Evolutionary conservation across 2,113 vertebrate species (phyloP).

Genomic region (Megaceryle torquata): DNA sequence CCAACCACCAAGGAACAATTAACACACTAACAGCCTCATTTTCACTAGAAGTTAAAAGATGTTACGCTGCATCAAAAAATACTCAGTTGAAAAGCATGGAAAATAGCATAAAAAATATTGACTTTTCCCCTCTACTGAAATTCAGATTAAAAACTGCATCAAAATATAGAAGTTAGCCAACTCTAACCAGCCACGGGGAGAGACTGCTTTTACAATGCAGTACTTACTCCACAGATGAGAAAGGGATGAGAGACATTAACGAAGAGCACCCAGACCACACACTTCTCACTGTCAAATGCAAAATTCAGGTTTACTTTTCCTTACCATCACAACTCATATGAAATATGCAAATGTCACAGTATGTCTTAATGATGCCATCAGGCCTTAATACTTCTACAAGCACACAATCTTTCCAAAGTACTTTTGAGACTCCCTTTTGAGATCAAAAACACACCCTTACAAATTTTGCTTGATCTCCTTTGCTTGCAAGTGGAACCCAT

Average conservation of each 20-base stretch:
- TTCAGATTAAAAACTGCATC: background rate
- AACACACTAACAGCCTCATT: conserved; percentile 51
- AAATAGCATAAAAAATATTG: conserved; percentile 40
- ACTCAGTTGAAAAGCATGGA: conserved; percentile 10
- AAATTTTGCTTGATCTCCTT: background rate
- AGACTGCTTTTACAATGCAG: background rate
- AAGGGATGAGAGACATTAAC: background rate
- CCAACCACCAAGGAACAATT: conserved; percentile 49
- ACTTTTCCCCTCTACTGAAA: conserved; percentile 21
- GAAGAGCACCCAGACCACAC: background rate
- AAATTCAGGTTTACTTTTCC: background rate
- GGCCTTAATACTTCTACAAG: background rate
- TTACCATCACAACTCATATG: background rate
- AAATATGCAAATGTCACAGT: background rate
- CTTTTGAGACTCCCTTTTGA: background rate
- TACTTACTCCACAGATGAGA: background rate
- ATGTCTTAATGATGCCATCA: background rate
- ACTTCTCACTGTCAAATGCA: background rate
- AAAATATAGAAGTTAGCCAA: background rate
- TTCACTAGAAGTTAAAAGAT: conserved; percentile 53
- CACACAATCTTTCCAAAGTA: background rate
- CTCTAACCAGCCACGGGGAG: background rate
- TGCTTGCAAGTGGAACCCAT: background rate
- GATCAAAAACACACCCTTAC: background rate
- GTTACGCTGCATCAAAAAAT: conserved; percentile 22